Evolutionary conservation across 1,140 invertebrate species (phyloP), one percentile per base, ranked within the genome.

Genomic region (Wiebesia pumilae): DNA sequence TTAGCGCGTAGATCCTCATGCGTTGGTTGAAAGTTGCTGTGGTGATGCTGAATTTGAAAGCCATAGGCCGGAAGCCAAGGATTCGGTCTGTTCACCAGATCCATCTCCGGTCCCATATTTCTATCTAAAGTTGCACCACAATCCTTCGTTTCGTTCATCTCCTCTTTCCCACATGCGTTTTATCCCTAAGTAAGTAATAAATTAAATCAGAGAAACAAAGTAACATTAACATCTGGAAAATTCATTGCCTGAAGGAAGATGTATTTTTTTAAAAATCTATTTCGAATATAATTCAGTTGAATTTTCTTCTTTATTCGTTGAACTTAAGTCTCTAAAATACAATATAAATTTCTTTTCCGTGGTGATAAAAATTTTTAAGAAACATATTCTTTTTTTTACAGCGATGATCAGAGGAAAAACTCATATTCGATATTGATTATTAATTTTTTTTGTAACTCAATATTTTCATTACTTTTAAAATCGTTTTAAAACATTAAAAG

Each of bases 11-110:
- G 84, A 93, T 94, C 93, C 90, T 94, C 93, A 81, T 92, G 90
- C 75, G 90, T 89, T 6, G 91, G 89, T 51, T 93, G 92, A 85
- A 91, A 93, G 87, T 91, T 90, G 47, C 88, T 67, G 73, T 91
- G 89, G 33, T 86, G 85, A 38, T 30, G 78, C 86, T 94, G 93
- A 30, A 94, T 91, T 84, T 94, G 92, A 86, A 93, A 94, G n/a
- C 93, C 93, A 81, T 94, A 94, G 80, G 93, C 93, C 87, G 93
- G 93, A 90, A 93, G 91, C 93, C 93, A 93, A 10, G 93, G 91
- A 89, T 93, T 94, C 75, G 92, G 92, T 69, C 92, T 90, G 90
- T 93, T 93, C 87, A 91, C 92, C 89, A 93, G 89, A 71, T 93
- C 91, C 87, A 90, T 90, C 79, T 90, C 91, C 71, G 88, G 77